Conservation (phyloP, 64 coral and sea anemone species). For the Pachyseris speciosa region DNA sequence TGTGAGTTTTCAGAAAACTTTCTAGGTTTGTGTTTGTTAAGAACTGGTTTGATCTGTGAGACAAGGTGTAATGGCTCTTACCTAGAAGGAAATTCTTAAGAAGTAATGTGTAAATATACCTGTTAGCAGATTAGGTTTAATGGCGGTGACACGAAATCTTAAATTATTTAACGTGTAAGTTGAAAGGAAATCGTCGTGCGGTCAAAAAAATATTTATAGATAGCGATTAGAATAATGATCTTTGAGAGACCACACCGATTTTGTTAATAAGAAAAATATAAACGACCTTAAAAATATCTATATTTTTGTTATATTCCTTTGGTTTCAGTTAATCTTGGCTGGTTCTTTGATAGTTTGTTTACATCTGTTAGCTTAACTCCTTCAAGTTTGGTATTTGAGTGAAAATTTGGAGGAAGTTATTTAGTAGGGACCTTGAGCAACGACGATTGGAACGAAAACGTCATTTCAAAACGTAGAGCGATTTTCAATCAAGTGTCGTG, state of each 20-base stretch:
- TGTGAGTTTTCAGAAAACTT: no score
- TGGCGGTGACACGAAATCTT: background rate
- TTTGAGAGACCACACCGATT: background rate
- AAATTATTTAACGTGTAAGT: conserved; percentile 1
- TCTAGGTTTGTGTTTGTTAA: no score
- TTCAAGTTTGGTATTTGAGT: no score
- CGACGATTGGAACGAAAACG: no score
- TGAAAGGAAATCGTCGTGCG: background rate
- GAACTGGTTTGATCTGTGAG: no score
- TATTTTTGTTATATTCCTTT: conserved; percentile 7
- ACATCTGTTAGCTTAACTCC: no score
- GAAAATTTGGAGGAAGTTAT: no score
- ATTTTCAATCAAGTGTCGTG: no score
- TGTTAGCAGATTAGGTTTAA: background rate
- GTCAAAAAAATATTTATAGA: conserved; percentile 18
- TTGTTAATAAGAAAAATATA: background rate
- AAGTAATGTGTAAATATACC: background rate
- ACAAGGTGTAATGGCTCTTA: background rate
- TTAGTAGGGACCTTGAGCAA: no score
- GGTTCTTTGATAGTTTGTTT: background rate
- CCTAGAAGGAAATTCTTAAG: background rate
- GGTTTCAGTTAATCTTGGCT: background rate
- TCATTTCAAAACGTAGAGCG: no score
- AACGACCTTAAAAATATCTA: background rate
- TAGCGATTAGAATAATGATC: background rate